A percentile compares a stretch with the other conserved stretches of the same genome.
Conservation (phyloP, 2,888 invertebrate species). For the Himalopsyche anomala region DNA sequence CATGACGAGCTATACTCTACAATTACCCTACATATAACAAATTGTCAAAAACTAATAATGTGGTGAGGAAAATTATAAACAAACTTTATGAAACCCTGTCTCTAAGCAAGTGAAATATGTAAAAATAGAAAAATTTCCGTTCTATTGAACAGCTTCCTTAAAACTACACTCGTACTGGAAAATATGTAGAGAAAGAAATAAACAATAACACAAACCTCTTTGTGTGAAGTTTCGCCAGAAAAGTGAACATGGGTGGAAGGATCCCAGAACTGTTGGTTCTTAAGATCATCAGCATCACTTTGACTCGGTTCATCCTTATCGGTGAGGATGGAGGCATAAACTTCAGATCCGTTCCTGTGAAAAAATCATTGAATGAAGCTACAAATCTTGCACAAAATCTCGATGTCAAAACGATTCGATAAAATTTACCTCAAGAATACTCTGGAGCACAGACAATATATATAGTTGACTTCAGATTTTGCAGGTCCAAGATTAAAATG, state of each 20-base stretch:
- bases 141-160: too few species aligned
- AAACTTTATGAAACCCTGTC: too few species aligned
- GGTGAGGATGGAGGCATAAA: constrained; percentile 53
- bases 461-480: constrained; percentile 75
- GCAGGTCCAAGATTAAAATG: constrained; percentile 71
- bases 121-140: too few species aligned
- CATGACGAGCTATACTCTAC: too few species aligned
- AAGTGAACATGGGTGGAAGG: constrained; percentile 75
- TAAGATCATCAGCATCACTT: constrained; percentile 62
- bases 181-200: background rate
- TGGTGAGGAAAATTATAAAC: too few species aligned
- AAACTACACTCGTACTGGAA: too few species aligned
- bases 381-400: constrained; percentile 63
- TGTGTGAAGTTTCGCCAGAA: constrained; percentile 74
- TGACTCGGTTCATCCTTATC: constrained; percentile 62
- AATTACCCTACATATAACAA: too few species aligned
- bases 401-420: constrained; percentile 45
- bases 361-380: constrained; percentile 36
- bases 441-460: constrained; percentile 84
- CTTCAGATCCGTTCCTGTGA: constrained; percentile 58
- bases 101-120: too few species aligned
- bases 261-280: constrained; percentile 68
- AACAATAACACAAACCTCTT: constrained; percentile 67
- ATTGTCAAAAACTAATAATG: too few species aligned
- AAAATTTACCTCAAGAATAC: constrained; percentile 80